A percentile compares a stretch with the other conserved stretches of the same genome.
Evolutionary conservation across 2,888 invertebrate species (phyloP).

Genomic region (Hydrotaea cyrtoneurina): DNA sequence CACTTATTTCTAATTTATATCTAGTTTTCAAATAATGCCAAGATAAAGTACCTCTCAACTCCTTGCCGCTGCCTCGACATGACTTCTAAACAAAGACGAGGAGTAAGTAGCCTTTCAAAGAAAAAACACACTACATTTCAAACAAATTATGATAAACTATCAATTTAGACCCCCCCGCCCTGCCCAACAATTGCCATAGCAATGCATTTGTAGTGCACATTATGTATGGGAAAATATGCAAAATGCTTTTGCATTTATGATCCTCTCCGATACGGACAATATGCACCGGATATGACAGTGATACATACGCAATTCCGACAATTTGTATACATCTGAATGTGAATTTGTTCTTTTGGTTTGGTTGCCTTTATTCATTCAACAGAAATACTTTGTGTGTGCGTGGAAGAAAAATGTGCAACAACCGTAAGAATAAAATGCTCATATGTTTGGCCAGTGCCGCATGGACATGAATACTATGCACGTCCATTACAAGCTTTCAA

Average conservation of each 20-base stretch:
- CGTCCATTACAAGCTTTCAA: conserved; percentile 17
- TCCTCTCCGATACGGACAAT: conserved; percentile 35
- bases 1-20: too few species aligned
- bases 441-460: conserved; percentile 12
- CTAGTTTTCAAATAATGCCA: too few species aligned
- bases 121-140: not conserved
- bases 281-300: conserved; percentile 50
- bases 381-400: not conserved
- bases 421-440: conserved; percentile 47
- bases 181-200: not conserved
- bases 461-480: conserved; percentile 24
- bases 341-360: not conserved
- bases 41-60: too few species aligned
- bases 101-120: too few species aligned
- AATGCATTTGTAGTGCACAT: not conserved
- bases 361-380: not conserved
- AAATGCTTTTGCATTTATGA: conserved; percentile 30
- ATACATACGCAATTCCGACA: conserved; percentile 38
- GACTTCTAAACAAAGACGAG: too few species aligned
- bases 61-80: too few species aligned
- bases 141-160: conserved; percentile 40
- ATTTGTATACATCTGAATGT: conserved; percentile 18
- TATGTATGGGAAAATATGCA: not conserved
- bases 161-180: not conserved
- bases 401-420: conserved; percentile 46